phyloP scores from a whole-genome alignment of 2,113 vertebrate genomes.

The Stomatorhinus ivindoensis region DNA sequence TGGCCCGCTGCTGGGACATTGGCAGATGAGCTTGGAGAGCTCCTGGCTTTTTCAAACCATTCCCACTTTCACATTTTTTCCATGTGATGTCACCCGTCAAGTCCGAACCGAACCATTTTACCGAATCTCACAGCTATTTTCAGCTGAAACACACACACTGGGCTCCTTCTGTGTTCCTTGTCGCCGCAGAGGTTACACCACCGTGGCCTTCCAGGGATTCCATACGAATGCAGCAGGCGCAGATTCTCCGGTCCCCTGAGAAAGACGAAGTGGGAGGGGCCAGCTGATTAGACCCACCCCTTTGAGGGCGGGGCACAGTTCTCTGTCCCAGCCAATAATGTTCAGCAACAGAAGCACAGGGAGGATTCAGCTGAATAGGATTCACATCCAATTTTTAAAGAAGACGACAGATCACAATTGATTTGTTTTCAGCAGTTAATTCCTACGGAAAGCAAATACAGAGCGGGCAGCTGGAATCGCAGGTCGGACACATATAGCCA shows the following conservation, averaged over 20 bases:
- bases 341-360: background rate
- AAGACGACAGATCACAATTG: background rate
- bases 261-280: background rate
- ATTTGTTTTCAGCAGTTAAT: background rate
- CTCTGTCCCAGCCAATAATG: background rate
- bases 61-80: slow-evolving; percentile 7
- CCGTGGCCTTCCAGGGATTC: background rate
- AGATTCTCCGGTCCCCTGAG: background rate
- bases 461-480: background rate
- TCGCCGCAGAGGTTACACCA: background rate
- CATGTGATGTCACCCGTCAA: background rate
- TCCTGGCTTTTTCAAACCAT: background rate
- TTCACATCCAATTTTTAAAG: background rate
- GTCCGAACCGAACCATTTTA: background rate
- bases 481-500: background rate
- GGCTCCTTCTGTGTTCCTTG: background rate
- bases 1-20: slow-evolving; percentile 12
- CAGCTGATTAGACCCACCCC: background rate
- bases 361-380: background rate
- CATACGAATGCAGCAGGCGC: background rate
- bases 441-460: background rate
- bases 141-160: background rate
- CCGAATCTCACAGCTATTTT: background rate
- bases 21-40: background rate
- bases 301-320: background rate